Percentiles rank a stretch among this genome's conserved stretches.
These are phyloP conservation scores for Nymphicus hollandicus DNA, from an alignment of 2,113 vertebrate species.

Conservation along the genomic window DNA sequence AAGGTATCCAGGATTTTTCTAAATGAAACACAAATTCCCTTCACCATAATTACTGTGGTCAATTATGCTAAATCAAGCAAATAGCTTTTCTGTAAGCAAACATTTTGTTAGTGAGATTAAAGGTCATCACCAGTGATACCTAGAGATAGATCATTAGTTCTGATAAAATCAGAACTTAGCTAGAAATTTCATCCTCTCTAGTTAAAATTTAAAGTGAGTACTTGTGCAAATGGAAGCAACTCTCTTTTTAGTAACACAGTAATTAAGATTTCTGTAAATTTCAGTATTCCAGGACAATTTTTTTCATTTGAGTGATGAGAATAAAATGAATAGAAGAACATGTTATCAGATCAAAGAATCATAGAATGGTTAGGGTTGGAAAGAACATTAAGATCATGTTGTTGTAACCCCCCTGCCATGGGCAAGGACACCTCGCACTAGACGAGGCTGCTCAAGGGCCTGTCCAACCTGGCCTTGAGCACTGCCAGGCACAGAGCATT, in stretches of 20 bases:
- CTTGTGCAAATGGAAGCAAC: not conserved
- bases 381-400: too few relatives aligned
- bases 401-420: too few relatives aligned
- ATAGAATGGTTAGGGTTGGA: too few relatives aligned
- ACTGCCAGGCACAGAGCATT: not conserved
- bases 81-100: slow-evolving; percentile 58
- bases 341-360: not conserved
- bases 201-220: not conserved
- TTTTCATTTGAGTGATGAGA: not conserved
- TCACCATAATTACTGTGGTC: slow-evolving; percentile 63
- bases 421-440: too few relatives aligned
- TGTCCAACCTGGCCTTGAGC: too few relatives aligned
- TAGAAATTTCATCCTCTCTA: not conserved
- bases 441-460: too few relatives aligned
- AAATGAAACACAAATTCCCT: slow-evolving; percentile 65
- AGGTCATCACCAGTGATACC: not conserved
- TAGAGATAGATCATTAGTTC: not conserved
- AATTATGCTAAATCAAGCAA: slow-evolving; percentile 67
- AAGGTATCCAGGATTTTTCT: slow-evolving; percentile 42
- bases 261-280: not conserved
- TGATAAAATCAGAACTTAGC: slow-evolving; percentile 8
- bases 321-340: not conserved
- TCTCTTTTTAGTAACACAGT: not conserved
- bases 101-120: slow-evolving; percentile 38
- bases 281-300: not conserved